phyloP scores from a whole-genome alignment of 2,888 invertebrate species.

The Invenusta paracnida region DNA sequence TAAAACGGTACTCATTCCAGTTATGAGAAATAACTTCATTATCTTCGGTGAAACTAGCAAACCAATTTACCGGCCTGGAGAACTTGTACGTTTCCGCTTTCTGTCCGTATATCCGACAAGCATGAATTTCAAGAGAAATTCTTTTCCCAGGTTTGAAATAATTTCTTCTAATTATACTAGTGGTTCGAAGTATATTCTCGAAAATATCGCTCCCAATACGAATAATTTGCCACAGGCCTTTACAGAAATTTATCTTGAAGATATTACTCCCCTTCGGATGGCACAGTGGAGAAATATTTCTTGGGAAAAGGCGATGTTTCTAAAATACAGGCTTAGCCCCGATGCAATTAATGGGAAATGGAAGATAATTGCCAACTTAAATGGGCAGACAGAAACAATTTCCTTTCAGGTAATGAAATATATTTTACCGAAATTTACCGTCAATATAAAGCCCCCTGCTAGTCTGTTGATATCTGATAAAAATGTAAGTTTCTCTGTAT shows the following conservation, averaged over 20 bases:
- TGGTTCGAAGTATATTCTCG: neutral
- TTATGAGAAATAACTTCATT: slow-evolving; percentile 42
- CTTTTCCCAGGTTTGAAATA: neutral
- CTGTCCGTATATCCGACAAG: slow-evolving; percentile 32
- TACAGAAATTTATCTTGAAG: slow-evolving; percentile 49
- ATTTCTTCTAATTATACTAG: neutral
- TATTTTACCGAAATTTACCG: slow-evolving; percentile 36
- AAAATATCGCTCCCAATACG: neutral
- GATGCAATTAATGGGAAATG: slow-evolving; percentile 32
- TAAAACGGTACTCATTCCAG: neutral
- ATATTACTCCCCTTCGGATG: slow-evolving; percentile 50
- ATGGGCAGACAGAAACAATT: neutral
- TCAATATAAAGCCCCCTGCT: slow-evolving; percentile 14
- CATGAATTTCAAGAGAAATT: neutral
- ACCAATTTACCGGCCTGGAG: slow-evolving; percentile 52
- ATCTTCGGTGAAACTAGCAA: slow-evolving; percentile 53
- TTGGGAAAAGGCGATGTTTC: slow-evolving; percentile 45
- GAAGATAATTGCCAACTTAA: slow-evolving; percentile 15
- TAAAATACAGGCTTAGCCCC: slow-evolving; percentile 12
- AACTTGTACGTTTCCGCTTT: slow-evolving; percentile 44
- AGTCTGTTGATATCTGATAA: slow-evolving; percentile 23
- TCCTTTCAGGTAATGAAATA: slow-evolving; percentile 32
- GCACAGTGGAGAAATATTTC: slow-evolving; percentile 51
- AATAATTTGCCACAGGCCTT: slow-evolving; percentile 45
- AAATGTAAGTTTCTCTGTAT: slow-evolving; percentile 1